These are phyloP conservation scores for Tetranychus cinnabarinus DNA, from an alignment of 1,140 invertebrate genomes.

Conservation along the genomic window DNA sequence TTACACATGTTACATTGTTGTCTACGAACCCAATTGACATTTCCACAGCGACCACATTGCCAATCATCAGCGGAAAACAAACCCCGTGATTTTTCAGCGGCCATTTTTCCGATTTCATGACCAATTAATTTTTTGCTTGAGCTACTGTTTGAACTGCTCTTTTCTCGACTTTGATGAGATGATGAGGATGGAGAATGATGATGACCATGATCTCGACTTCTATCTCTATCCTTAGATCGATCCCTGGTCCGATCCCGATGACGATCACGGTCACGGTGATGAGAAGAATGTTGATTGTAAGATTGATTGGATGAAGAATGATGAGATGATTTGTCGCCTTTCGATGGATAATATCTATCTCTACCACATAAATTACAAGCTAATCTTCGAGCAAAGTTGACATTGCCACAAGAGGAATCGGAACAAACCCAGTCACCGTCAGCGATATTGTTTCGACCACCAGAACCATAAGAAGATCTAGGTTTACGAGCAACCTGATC, in stretches of 20 bases:
- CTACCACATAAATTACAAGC: conserved; percentile 75
- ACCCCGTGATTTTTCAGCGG: conserved; percentile 91
- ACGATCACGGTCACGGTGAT: neutral
- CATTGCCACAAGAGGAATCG: conserved; percentile 48
- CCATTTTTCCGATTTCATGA: conserved; percentile 87
- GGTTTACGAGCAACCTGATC: too few relatives aligned
- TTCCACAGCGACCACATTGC: conserved; percentile 91
- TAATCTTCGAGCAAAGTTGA: conserved; percentile 71
- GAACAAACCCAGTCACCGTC: conserved; percentile 27
- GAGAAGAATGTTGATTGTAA: too few relatives aligned
- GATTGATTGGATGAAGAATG: too few relatives aligned
- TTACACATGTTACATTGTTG: conserved; percentile 97
- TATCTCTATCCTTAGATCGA: too few relatives aligned
- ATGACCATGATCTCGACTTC: too few relatives aligned
- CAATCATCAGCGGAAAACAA: conserved; percentile 93
- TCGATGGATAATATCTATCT: conserved; percentile 29
- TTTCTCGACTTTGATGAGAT: neutral
- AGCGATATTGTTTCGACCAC: neutral
- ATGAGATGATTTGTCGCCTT: conserved; percentile 24
- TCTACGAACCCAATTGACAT: conserved; percentile 95
- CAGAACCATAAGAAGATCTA: neutral
- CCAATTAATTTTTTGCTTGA: conserved; percentile 51
- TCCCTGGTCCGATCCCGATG: too few relatives aligned
- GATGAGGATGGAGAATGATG: neutral
- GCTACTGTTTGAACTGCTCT: neutral